Percentiles rank a stretch among this genome's conserved stretches.
Evolutionary conservation across 2,113 vertebrate genomes (phyloP).

Genomic region (Cyprinodon variegatus): DNA sequence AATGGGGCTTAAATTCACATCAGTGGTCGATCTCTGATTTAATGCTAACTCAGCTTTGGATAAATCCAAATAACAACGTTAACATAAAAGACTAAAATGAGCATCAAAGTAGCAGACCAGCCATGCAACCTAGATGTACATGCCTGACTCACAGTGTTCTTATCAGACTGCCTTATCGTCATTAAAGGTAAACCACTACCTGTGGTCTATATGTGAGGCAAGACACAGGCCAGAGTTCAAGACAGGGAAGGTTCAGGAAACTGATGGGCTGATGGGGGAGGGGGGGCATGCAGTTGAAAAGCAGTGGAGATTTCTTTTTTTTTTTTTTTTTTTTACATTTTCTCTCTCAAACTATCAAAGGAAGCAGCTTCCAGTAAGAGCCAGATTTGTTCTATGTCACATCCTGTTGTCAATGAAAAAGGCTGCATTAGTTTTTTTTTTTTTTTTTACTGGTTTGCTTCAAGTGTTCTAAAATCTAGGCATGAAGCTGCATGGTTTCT

Average conservation of each 20-base stretch:
- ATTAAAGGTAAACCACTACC: slow-evolving; percentile 56
- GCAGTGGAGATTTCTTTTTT: slow-evolving; percentile 22
- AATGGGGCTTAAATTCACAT: background rate
- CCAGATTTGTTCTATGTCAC: slow-evolving; percentile 72
- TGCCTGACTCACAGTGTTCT: slow-evolving; percentile 40
- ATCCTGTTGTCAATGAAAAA: slow-evolving; percentile 80
- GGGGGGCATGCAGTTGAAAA: slow-evolving; percentile 34
- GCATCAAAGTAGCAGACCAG: background rate
- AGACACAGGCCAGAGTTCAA: slow-evolving; percentile 45
- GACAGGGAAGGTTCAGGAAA: slow-evolving; percentile 47
- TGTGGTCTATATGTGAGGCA: slow-evolving; percentile 38
- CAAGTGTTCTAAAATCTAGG: slow-evolving; percentile 60
- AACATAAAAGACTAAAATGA: background rate
- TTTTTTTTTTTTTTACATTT: slow-evolving; percentile 32
- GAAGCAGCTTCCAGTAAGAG: slow-evolving; percentile 80
- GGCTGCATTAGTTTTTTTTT: slow-evolving; percentile 43
- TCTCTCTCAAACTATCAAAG: slow-evolving; percentile 56
- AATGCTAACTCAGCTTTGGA: background rate
- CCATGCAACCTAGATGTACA: slow-evolving; percentile 42
- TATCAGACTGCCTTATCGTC: slow-evolving; percentile 52
- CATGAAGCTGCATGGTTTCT: slow-evolving; percentile 51
- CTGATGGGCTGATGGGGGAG: slow-evolving; percentile 12
- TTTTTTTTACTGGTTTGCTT: slow-evolving; percentile 26
- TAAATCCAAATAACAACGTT: background rate
- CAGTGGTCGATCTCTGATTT: background rate